These are phyloP conservation scores for Sisyra terminalis DNA, from an alignment of 2,888 invertebrate genomes.

Conservation along the genomic window DNA sequence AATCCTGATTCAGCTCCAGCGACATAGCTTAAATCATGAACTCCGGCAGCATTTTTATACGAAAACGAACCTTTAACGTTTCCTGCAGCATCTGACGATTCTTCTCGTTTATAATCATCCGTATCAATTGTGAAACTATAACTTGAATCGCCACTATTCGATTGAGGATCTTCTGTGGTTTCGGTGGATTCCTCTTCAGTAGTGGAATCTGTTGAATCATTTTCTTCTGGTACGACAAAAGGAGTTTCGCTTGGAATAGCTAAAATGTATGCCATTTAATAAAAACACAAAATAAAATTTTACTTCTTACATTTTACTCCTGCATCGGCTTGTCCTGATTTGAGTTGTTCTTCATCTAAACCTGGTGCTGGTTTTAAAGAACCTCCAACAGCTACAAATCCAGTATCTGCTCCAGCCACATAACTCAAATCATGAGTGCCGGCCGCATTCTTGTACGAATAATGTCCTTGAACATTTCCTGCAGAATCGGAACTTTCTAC, in stretches of 20 bases:
- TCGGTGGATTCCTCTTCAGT: not conserved
- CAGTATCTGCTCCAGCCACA: conserved; percentile 13
- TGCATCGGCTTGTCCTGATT: not conserved
- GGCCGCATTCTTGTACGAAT: conserved; percentile 11
- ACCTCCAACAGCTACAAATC: conserved; percentile 13
- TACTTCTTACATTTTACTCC: conserved; percentile 4
- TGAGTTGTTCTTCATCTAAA: conserved; percentile 7
- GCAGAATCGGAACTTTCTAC: conserved; percentile 20
- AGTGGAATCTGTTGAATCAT: conserved; percentile 7
- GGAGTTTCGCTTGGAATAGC: too few relatives aligned
- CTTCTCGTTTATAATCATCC: conserved; percentile 15
- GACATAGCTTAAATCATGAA: conserved; percentile 16
- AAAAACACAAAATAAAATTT: too few relatives aligned
- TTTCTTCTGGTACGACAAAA: conserved; percentile 9
- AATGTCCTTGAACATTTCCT: conserved; percentile 17
- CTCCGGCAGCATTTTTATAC: conserved; percentile 14
- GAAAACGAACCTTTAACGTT: conserved; percentile 18
- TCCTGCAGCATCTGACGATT: conserved; percentile 16
- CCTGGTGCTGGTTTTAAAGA: conserved; percentile 12
- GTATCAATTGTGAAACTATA: conserved; percentile 17
- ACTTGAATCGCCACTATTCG: conserved; percentile 15
- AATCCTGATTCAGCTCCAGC: conserved; percentile 17
- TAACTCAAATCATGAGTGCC: conserved; percentile 11
- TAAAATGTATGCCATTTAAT: too few relatives aligned
- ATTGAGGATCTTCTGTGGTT: not conserved